Conservation (phyloP, 2,797 vertebrate species). For the Chelon labrosus region DNA sequence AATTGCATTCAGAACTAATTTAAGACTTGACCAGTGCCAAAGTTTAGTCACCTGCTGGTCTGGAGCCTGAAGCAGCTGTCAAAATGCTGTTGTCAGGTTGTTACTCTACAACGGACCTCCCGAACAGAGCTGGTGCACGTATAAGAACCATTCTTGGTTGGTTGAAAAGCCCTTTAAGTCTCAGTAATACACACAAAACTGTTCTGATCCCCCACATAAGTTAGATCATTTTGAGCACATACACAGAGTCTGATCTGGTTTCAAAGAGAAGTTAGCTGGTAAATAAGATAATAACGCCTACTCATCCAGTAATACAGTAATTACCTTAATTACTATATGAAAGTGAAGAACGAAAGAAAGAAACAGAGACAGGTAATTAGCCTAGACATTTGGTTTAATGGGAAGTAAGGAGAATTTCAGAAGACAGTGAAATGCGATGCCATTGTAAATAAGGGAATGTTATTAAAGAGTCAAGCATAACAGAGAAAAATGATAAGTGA, state of each 20-base stretch:
- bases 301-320: background rate
- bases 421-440: background rate
- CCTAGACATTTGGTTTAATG: too few species aligned
- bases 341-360: slow-evolving; percentile 4
- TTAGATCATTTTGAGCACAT: background rate
- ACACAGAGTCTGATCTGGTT: background rate
- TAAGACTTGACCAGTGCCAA: too few species aligned
- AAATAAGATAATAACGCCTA: slow-evolving; percentile 25
- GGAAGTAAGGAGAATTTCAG: slow-evolving; percentile 4
- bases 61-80: too few species aligned
- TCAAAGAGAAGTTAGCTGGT: slow-evolving; percentile 6
- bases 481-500: background rate
- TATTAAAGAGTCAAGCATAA: background rate
- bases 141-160: too few species aligned
- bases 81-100: too few species aligned
- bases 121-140: too few species aligned
- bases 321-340: background rate
- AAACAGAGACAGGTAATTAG: background rate
- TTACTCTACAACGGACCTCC: too few species aligned
- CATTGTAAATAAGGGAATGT: slow-evolving; percentile 19
- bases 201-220: slow-evolving; percentile 8
- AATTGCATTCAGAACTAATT: too few species aligned
- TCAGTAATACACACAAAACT: slow-evolving; percentile 9
- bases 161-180: too few species aligned
- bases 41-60: too few species aligned